Evolutionary conservation across 2,113 vertebrate species (phyloP).

Genomic region (Hydropotes inermis): DNA sequence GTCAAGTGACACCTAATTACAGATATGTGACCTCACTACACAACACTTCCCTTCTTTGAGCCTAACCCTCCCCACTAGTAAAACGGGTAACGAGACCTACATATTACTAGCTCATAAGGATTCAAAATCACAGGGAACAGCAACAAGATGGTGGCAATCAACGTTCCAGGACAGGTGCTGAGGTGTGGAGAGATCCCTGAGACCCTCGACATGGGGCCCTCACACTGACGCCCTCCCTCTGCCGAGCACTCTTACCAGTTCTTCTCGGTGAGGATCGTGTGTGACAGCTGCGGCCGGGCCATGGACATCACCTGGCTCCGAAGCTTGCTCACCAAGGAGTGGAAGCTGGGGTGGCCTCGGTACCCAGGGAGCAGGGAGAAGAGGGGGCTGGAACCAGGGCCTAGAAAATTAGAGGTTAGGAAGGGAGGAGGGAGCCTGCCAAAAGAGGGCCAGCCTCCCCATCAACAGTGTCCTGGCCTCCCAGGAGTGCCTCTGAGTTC

Average conservation of each 20-base stretch:
- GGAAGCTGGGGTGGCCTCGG: constrained; percentile 90
- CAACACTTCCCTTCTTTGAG: neutral
- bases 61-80: neutral
- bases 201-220: too few species aligned
- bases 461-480: neutral
- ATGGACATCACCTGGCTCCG: constrained; percentile 91
- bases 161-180: neutral
- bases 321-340: constrained; percentile 88
- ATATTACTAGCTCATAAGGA: neutral
- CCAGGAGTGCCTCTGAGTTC: neutral
- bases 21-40: neutral
- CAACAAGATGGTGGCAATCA: rapidly evolving
- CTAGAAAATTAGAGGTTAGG: constrained; percentile 60
- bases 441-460: neutral
- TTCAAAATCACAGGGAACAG: neutral
- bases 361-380: constrained; percentile 92
- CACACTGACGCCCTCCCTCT: neutral
- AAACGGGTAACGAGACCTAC: neutral
- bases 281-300: constrained; percentile 91
- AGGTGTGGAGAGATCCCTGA: rapidly evolving
- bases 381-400: constrained; percentile 83
- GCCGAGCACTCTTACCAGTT: constrained; percentile 86
- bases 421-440: neutral
- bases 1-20: neutral
- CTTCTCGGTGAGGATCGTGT: constrained; percentile 94